Evolutionary conservation across 2,797 vertebrate genomes (phyloP).

Genomic region (Naso thynnoides): DNA sequence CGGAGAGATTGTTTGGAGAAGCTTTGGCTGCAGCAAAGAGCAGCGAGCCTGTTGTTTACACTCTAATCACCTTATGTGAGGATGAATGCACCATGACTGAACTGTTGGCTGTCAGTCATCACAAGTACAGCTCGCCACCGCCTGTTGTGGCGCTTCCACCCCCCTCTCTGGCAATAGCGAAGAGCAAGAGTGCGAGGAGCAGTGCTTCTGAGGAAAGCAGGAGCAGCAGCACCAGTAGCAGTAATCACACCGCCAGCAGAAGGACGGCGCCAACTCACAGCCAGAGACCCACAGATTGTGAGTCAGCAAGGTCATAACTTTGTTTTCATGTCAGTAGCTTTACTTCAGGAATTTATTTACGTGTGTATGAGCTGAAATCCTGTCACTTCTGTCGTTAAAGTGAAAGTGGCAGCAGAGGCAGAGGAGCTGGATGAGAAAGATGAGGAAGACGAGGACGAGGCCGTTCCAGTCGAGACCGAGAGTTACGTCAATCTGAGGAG

Average conservation of each 20-base stretch:
- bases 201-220: constrained; percentile 55
- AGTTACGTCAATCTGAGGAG: constrained; percentile 94
- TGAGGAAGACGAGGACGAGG: constrained; percentile 81
- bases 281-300: constrained; percentile 64
- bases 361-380: constrained; percentile 4
- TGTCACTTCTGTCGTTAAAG: constrained; percentile 32
- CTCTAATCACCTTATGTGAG: constrained; percentile 90
- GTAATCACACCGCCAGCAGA: constrained; percentile 45
- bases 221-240: constrained; percentile 43
- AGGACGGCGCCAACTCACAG: constrained; percentile 40
- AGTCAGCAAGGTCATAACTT: constrained; percentile 41
- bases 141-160: constrained; percentile 65
- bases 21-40: constrained; percentile 88
- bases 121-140: constrained; percentile 91
- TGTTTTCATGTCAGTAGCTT: not conserved
- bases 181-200: constrained; percentile 74
- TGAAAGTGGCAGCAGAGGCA: constrained; percentile 48
- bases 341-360: not conserved
- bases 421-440: constrained; percentile 82
- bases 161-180: constrained; percentile 45
- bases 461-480: constrained; percentile 88
- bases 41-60: constrained; percentile 91
- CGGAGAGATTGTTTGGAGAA: constrained; percentile 91
- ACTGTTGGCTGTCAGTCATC: constrained; percentile 86
- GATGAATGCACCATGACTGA: constrained; percentile 88